Evolutionary conservation across 2,888 invertebrate genomes (phyloP).

Genomic region (Oegoconia quadripuncta): DNA sequence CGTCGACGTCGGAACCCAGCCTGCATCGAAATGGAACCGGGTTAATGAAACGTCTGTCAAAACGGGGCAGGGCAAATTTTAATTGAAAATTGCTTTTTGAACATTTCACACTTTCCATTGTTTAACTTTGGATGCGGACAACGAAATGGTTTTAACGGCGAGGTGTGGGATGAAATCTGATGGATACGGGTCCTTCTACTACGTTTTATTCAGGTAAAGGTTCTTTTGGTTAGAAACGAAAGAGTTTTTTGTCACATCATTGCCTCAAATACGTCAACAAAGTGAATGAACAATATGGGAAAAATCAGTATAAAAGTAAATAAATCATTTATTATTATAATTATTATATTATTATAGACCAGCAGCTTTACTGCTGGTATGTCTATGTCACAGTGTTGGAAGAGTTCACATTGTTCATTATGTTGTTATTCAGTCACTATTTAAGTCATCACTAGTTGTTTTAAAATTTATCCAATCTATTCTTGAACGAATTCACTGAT

Average conservation of each 20-base stretch:
- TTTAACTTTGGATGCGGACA: slow-evolving; percentile 3
- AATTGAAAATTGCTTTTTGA: slow-evolving; percentile 66
- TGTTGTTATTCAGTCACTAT: too few species aligned
- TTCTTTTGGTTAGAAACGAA: background rate
- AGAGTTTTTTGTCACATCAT: background rate
- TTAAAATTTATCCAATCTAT: too few species aligned
- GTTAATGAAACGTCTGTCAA: slow-evolving; percentile 76
- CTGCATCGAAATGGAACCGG: slow-evolving; percentile 45
- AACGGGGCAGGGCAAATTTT: slow-evolving; percentile 53
- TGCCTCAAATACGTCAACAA: too few species aligned
- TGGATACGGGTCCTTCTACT: background rate
- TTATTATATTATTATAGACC: too few species aligned
- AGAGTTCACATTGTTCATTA: too few species aligned
- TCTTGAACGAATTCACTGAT: too few species aligned
- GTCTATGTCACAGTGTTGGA: too few species aligned
- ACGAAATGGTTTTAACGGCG: background rate
- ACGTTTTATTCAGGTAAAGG: background rate
- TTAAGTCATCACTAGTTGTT: too few species aligned
- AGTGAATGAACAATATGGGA: too few species aligned
- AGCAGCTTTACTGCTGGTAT: too few species aligned
- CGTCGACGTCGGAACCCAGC: slow-evolving; percentile 13
- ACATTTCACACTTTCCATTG: slow-evolving; percentile 39
- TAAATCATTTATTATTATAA: too few species aligned
- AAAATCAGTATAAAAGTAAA: too few species aligned
- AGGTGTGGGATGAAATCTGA: background rate